A percentile compares a stretch with the other conserved stretches of the same genome.
phyloP scores from a whole-genome alignment of 2,797 vertebrate genomes.

The Lacerta bilineata region DNA sequence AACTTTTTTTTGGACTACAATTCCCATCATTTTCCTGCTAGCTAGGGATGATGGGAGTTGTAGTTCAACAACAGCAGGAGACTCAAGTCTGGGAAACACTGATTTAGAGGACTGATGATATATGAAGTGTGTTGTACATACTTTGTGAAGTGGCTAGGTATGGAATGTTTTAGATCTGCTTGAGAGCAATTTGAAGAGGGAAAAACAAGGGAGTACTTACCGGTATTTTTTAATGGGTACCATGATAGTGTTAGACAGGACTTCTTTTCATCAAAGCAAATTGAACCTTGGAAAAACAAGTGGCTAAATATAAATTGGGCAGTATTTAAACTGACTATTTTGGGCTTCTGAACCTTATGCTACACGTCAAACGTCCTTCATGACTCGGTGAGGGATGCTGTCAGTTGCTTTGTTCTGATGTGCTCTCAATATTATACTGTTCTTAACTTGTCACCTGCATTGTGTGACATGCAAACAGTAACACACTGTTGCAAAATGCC shows the following conservation, averaged over 20 bases:
- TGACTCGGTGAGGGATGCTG: neutral
- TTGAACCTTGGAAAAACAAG: neutral
- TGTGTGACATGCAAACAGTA: neutral
- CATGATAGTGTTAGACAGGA: neutral
- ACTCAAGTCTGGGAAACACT: too few species aligned
- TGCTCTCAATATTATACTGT: neutral
- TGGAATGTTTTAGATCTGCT: neutral
- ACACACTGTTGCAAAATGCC: neutral
- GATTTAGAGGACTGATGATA: neutral
- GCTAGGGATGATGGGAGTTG: too few species aligned
- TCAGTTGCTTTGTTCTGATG: neutral
- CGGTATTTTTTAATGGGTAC: neutral
- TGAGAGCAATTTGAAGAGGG: neutral
- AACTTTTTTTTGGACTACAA: too few species aligned
- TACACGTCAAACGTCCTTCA: neutral
- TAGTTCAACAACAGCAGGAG: too few species aligned
- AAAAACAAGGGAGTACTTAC: neutral
- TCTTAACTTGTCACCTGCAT: neutral
- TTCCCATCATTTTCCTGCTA: too few species aligned
- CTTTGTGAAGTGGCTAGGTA: too few species aligned
- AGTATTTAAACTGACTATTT: neutral
- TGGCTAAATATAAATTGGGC: neutral
- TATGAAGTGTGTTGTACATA: neutral
- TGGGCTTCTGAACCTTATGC: neutral
- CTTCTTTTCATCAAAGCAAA: neutral